phyloP scores from a whole-genome alignment of 1,140 invertebrate species.

The Brachionus paranguensis region DNA sequence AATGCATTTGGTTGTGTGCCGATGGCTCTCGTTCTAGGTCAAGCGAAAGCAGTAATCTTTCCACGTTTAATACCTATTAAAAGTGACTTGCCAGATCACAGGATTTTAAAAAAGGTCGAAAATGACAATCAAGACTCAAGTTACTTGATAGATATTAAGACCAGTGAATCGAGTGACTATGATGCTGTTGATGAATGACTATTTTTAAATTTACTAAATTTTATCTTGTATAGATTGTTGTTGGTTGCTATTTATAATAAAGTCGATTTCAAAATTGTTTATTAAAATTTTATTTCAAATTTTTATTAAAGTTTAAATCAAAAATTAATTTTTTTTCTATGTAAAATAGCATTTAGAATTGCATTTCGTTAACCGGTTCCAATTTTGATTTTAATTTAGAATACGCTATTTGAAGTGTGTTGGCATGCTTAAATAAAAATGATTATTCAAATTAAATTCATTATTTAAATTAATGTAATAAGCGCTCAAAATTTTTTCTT shows the following conservation, averaged over 20 bases:
- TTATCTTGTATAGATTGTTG: neutral
- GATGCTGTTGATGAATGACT: neutral
- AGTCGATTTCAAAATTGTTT: neutral
- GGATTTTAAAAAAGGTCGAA: neutral
- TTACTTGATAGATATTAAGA: slow-evolving; percentile 2
- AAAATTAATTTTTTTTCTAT: neutral
- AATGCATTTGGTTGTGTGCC: slow-evolving; percentile 15
- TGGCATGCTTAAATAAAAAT: neutral
- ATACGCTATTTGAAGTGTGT: neutral
- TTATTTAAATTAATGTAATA: no score
- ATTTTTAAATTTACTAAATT: neutral
- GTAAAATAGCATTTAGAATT: neutral
- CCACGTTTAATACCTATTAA: neutral
- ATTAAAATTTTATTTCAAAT: neutral
- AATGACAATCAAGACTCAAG: neutral
- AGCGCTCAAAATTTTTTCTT: no score
- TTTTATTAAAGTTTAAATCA: neutral
- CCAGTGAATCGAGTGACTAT: neutral
- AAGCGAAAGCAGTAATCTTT: slow-evolving; percentile 27
- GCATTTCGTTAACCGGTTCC: neutral
- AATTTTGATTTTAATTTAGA: slow-evolving; percentile 8
- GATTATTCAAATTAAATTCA: neutral
- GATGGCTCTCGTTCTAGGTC: neutral
- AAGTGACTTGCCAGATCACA: neutral
- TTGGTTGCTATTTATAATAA: neutral